Percentiles rank a stretch among this genome's conserved stretches.
Conservation (phyloP, 2,888 invertebrate genomes). For the Griposia aprilina region DNA sequence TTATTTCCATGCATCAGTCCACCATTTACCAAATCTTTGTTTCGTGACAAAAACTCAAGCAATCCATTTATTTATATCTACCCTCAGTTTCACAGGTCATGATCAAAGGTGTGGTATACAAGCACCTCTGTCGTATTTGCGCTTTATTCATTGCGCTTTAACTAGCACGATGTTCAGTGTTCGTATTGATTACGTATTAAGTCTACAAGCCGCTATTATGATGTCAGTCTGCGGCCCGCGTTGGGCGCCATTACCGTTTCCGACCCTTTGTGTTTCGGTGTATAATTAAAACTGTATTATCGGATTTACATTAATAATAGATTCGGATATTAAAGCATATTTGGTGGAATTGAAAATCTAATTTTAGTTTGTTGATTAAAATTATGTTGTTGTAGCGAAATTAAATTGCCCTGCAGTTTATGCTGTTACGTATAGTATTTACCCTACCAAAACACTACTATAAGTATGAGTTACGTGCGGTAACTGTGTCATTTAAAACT, state of each 20-base stretch:
- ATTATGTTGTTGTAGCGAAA: conserved; percentile 35
- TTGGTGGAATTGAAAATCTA: conserved; percentile 62
- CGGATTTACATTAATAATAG: conserved; percentile 64
- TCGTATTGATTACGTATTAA: conserved; percentile 64
- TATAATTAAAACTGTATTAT: conserved; percentile 66
- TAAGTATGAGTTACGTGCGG: too few species aligned
- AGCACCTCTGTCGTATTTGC: conserved; percentile 50
- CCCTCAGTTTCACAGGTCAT: conserved; percentile 46
- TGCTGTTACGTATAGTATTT: neutral
- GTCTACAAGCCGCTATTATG: conserved; percentile 62
- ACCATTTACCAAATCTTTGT: neutral
- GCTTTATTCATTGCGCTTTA: conserved; percentile 58
- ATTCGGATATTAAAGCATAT: conserved; percentile 64
- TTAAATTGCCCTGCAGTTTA: conserved; percentile 27
- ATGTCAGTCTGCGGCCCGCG: conserved; percentile 65
- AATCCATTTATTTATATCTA: conserved; percentile 51
- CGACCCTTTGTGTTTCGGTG: conserved; percentile 59
- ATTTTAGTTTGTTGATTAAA: conserved; percentile 62
- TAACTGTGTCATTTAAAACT: neutral
- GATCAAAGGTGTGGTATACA: conserved; percentile 64
- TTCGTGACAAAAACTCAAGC: conserved; percentile 39
- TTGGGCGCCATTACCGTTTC: conserved; percentile 71
- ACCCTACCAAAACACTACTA: neutral
- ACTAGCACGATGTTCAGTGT: conserved; percentile 56
- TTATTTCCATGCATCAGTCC: conserved; percentile 11